phyloP scores from a whole-genome alignment of 2,113 vertebrate species.

The Plectropomus leopardus region DNA sequence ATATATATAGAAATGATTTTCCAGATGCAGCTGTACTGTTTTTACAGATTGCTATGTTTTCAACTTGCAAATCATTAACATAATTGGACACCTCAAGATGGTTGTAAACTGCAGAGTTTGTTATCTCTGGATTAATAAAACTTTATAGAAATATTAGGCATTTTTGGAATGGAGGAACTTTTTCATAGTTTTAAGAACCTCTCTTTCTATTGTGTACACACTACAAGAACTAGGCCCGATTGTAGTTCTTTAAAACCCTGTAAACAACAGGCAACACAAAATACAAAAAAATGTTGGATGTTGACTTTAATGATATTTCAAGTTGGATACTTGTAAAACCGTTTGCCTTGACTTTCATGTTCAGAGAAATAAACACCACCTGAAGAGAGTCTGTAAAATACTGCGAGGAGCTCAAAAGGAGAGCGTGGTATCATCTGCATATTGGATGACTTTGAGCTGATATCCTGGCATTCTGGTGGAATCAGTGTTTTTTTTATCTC shows the following conservation, averaged over 20 bases:
- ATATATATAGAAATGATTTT: too few relatives aligned
- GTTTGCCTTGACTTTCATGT: neutral
- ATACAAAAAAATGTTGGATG: too few relatives aligned
- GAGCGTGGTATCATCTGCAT: slow-evolving; percentile 19
- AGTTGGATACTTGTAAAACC: neutral
- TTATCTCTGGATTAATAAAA: neutral
- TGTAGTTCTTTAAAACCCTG: too few relatives aligned
- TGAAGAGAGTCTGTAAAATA: neutral
- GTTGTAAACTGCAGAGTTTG: neutral
- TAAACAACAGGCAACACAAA: too few relatives aligned
- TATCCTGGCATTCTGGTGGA: neutral
- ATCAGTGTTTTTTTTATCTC: neutral
- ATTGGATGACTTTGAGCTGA: neutral
- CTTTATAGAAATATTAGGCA: neutral
- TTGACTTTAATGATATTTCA: neutral
- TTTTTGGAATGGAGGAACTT: too few relatives aligned
- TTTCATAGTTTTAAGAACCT: too few relatives aligned
- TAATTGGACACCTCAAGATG: neutral
- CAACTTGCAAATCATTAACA: neutral
- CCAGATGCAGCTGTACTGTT: neutral
- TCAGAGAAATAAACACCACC: too few relatives aligned
- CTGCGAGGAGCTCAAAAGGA: fast-evolving
- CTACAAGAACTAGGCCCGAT: too few relatives aligned
- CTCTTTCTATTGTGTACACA: too few relatives aligned
- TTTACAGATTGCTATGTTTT: neutral